Percentiles rank a stretch among this genome's conserved stretches.
phyloP scores from a whole-genome alignment of 2,797 vertebrate species.

The Novumbra hubbsi region DNA sequence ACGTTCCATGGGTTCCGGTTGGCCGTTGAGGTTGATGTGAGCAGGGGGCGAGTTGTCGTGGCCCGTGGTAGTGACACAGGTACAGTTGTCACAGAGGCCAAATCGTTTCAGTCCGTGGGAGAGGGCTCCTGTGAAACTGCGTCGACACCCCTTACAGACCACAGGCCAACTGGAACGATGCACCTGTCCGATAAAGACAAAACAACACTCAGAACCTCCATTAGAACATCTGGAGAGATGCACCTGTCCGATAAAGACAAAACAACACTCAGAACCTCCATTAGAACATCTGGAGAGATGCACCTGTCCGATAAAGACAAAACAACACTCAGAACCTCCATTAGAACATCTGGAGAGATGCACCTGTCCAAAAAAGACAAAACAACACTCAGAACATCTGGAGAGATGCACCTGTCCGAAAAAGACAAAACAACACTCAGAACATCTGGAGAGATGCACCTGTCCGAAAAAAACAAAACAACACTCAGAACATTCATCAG shows the following conservation, averaged over 20 bases:
- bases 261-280: neutral
- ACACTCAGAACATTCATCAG: neutral
- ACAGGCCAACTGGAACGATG: conserved; percentile 93
- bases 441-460: too few species aligned
- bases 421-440: conserved; percentile 13
- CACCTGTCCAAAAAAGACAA: neutral
- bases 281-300: too few species aligned
- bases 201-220: conserved; percentile 3
- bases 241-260: neutral
- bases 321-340: too few species aligned
- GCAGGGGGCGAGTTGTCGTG: conserved; percentile 77
- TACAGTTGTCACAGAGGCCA: conserved; percentile 92
- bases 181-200: conserved; percentile 71
- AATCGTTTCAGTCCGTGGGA: conserved; percentile 87
- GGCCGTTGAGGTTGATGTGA: conserved; percentile 77
- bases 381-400: conserved; percentile 56
- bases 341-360: too few species aligned
- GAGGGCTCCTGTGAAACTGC: conserved; percentile 86
- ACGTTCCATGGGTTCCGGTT: conserved; percentile 79
- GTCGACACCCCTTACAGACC: conserved; percentile 91
- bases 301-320: too few species aligned
- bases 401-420: conserved; percentile 87
- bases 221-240: neutral
- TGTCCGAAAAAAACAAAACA: neutral
- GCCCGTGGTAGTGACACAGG: conserved; percentile 86